phyloP scores from a whole-genome alignment of 1,140 invertebrate species.

The Brachystomella parvula region DNA sequence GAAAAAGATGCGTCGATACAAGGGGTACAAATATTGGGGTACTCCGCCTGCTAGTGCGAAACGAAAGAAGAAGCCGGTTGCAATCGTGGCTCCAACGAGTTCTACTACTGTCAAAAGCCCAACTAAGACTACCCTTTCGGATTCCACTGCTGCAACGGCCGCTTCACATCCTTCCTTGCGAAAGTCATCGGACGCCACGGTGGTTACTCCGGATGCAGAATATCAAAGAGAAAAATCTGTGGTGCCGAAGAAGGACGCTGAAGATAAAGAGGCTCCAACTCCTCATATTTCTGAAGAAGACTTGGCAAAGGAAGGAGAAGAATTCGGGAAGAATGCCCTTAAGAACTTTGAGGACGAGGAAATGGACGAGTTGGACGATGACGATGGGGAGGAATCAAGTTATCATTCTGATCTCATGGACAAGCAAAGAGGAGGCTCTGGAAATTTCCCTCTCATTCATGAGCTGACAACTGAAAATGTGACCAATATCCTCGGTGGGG shows the following conservation, averaged over 20 bases:
- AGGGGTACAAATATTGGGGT: constrained; percentile 38
- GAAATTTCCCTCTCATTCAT: neutral
- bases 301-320: constrained; percentile 14
- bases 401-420: constrained; percentile 1
- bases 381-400: neutral
- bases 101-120: neutral
- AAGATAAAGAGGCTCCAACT: neutral
- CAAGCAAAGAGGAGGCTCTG: neutral
- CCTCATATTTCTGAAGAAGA: constrained; percentile 18
- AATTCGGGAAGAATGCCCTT: constrained; percentile 17
- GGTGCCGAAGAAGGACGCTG: neutral
- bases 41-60: constrained; percentile 34
- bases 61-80: constrained; percentile 35
- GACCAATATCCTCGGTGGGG: constrained; percentile 4
- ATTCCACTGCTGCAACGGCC: neutral
- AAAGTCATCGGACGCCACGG: neutral
- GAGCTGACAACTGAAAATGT: constrained; percentile 8
- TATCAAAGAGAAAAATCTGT: neutral
- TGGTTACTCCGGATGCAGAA: neutral
- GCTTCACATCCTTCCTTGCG: neutral
- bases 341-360: constrained; percentile 19
- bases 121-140: neutral
- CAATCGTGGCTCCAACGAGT: constrained; percentile 35
- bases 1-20: constrained; percentile 31
- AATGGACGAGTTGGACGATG: constrained; percentile 13